Base-by-base conservation (phyloP, 2,888 invertebrate genomes). In the Iphiclides podalirius region DNA sequence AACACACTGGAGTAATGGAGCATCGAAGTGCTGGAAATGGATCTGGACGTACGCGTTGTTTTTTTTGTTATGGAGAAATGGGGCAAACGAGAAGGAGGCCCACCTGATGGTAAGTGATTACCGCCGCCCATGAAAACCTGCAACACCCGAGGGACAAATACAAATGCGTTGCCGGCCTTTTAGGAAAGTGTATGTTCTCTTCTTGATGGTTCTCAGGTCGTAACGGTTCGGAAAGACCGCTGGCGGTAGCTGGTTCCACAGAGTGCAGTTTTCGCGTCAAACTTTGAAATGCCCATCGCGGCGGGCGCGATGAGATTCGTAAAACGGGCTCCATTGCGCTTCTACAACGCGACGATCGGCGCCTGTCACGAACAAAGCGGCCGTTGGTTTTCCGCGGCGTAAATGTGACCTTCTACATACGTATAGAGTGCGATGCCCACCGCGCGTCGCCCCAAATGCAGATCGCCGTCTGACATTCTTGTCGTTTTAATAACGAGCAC, bases 381-480 rank as follows among this genome's bases (percentile, higher is more conserved):
- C 35, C 35, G 36, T 47, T 47, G 47, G 40, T 41, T 47, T 47
- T 41, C 40, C 41, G 40, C 47, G 36, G 47, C 36, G 40, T 41
- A 39, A 47, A 35, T 40, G 26, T 35, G 20, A 41, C 13, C 28
- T 16, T 36, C 34, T n/a, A n/a, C n/a, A n/a, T n/a, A n/a, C n/a
- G 40, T 33, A 26, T 47, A 47, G 35, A 36, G n/a, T 35, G 35
- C 36, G 26, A 15, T 26, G n/a, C n/a, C n/a, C n/a, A n/a, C n/a
- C n/a, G n/a, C n/a, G n/a, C n/a, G n/a, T n/a, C n/a, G n/a, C n/a
- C n/a, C n/a, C n/a, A n/a, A n/a, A n/a, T n/a, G n/a, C n/a, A n/a
- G n/a, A n/a, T 56, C 54, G 48, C 49, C 45, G 45, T 47, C 52
- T 52, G 53, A 55, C 53, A 53, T 54, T 53, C 47, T 42, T 47